These are phyloP conservation scores for Pachyuromys duprasi DNA, from an alignment of 2,797 vertebrate species.

Conservation along the genomic window DNA sequence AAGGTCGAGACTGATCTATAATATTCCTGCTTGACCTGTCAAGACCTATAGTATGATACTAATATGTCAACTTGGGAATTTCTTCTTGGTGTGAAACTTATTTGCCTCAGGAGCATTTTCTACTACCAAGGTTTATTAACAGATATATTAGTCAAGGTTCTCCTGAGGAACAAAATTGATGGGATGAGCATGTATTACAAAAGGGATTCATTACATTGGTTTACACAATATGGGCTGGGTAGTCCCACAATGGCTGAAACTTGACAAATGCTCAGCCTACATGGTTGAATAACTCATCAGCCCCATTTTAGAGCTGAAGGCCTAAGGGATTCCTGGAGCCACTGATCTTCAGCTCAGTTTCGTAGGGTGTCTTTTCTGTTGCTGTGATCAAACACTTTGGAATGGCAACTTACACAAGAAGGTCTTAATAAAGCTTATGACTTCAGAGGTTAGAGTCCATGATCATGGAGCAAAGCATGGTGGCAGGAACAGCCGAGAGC, in stretches of 20 bases:
- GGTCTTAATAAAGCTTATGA: not conserved
- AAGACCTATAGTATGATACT: not conserved
- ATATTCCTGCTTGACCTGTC: not conserved
- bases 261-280: not conserved
- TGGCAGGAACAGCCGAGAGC: not conserved
- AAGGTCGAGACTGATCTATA: not conserved
- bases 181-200: not conserved
- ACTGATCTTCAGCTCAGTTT: not conserved
- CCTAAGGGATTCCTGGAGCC: not conserved
- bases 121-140: not conserved
- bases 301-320: too few relatives aligned
- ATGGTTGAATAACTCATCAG: not conserved
- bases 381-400: not conserved
- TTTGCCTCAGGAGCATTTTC: not conserved
- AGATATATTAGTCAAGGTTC: not conserved
- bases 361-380: not conserved
- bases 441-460: not conserved
- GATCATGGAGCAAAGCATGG: not conserved
- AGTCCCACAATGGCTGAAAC: not conserved
- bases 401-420: not conserved
- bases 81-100: not conserved
- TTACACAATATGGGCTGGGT: too few relatives aligned
- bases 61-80: not conserved
- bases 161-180: not conserved
- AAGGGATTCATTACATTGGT: not conserved